A percentile compares a stretch with the other conserved stretches of the same genome.
These are phyloP conservation scores for Apostichopus leukothele DNA, from an alignment of 53 echinoderm and acorn worm species.

Conservation along the genomic window DNA sequence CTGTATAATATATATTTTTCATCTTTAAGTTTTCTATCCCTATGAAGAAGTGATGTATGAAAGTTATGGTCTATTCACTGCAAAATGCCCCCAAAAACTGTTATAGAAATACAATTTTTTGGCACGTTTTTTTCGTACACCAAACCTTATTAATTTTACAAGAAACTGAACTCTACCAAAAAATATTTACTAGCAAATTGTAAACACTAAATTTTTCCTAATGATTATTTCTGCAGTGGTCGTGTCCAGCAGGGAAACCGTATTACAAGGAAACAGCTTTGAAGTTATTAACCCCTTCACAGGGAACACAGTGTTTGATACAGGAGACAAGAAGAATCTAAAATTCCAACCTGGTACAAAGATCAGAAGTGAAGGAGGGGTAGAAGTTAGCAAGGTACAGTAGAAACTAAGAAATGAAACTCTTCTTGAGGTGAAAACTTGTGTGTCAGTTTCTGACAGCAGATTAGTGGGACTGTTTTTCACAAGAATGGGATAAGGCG, in stretches of 20 bases:
- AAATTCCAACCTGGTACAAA: slow-evolving; percentile 28
- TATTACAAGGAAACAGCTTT: slow-evolving; percentile 54
- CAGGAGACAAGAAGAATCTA: slow-evolving; percentile 37
- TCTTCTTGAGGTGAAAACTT: too few species aligned
- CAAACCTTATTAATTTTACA: too few species aligned
- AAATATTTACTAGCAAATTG: too few species aligned
- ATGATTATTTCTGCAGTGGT: slow-evolving; percentile 48
- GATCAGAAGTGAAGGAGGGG: background rate
- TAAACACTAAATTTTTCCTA: background rate
- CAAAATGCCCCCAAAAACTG: too few species aligned
- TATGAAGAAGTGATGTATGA: too few species aligned
- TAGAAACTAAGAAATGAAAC: background rate
- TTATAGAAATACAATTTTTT: background rate
- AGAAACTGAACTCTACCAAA: too few species aligned
- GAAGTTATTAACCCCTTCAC: slow-evolving; percentile 65
- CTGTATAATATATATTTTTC: too few species aligned
- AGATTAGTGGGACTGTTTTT: too few species aligned
- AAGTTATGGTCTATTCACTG: too few species aligned
- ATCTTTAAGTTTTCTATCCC: too few species aligned
- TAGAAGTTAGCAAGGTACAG: slow-evolving; percentile 27
- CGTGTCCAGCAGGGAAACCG: slow-evolving; percentile 59
- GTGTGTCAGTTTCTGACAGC: too few species aligned
- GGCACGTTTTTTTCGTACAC: background rate
- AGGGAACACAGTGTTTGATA: slow-evolving; percentile 66
- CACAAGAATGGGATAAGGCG: too few species aligned